These are phyloP conservation scores for Merodon equestris DNA, from an alignment of 2,888 invertebrate species.

Conservation along the genomic window DNA sequence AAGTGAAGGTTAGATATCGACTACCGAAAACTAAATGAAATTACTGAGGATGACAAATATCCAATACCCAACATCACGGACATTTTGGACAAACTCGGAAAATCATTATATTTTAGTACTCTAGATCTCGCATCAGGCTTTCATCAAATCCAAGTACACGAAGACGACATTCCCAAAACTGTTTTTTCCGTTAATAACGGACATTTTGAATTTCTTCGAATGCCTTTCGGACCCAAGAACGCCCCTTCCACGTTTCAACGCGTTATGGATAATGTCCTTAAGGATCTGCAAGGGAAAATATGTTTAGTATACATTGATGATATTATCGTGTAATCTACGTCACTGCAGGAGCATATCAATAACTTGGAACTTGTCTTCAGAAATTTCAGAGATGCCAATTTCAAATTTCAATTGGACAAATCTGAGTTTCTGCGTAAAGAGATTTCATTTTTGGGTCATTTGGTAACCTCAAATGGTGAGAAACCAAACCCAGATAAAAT, in stretches of 20 bases:
- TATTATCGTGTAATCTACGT: no score
- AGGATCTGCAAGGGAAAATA: constrained; percentile 3
- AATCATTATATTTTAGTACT: no score
- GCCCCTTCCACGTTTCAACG: constrained; percentile 8
- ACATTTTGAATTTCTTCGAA: constrained; percentile 18
- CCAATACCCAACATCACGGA: no score
- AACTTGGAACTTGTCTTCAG: constrained; percentile 64
- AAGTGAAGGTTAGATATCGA: no score
- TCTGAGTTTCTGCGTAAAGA: constrained; percentile 19
- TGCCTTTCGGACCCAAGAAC: constrained; percentile 24
- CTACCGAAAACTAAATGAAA: no score
- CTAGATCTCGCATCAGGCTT: no score
- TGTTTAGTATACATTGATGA: constrained; percentile 13
- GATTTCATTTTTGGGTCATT: constrained; percentile 10
- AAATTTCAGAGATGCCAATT: constrained; percentile 63
- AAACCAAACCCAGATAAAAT: no score
- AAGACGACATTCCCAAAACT: constrained; percentile 18
- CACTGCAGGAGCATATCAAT: no score
- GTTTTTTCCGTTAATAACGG: constrained; percentile 7
- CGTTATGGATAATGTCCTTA: constrained; percentile 1
- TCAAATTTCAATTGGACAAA: constrained; percentile 70
- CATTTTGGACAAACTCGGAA: constrained; percentile 62
- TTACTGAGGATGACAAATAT: no score
- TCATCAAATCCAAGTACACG: constrained; percentile 1
- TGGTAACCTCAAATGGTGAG: no score